Base-by-base conservation (phyloP, 2,113 vertebrate species). In the Zosterops japonicus region DNA sequence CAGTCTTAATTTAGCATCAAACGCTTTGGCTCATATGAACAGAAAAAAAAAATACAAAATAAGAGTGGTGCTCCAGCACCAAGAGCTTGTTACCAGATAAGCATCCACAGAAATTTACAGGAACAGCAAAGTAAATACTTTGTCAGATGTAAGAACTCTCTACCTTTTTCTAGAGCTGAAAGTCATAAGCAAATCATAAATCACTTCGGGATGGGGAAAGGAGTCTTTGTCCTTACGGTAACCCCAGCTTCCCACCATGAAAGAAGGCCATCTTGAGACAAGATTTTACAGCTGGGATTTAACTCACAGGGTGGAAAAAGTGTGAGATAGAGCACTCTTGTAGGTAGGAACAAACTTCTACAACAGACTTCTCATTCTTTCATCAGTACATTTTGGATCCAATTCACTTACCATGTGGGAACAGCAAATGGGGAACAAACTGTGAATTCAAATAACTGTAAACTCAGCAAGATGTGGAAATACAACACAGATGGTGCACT, bases 391-490 rank as follows among this genome's bases (percentile, higher is more conserved):
- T 42, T 94, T 96, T 95, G 94, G 93, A 97, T 96, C 68, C 78
- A 88, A 75, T 95, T 97, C 92, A 89, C 90, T 97, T 81, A 96
- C 94, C 97, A 96, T 90, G 96, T 97, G 96, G 97, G 93, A 96
- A 91, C 49, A 91, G 85, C 92, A 97, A 97, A 97, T 69, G 84
- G 84, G 86, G 89, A 97, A 94, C 93, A 95, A 96, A 96, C 59
- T 96, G 97, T 96, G 94, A 97, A 97, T 93, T 95, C 95, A 93
- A 96, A 69, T 95, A 89, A 94, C 84, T 95, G 85, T 93, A 95
- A 97, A 96, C 93, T 95, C 94, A 96, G 95, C 87, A 96, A 94
- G 95, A 96, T 89, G 96, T 83, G 93, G 92, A 96, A 97, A 96
- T 90, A 92, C 96, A 95, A 95, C 92, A 94, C 95, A 96, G 87